Evolutionary conservation across 2,113 vertebrate genomes (phyloP), one percentile per base, ranked within the genome.

Genomic region (Poicephalus meyeri): DNA sequence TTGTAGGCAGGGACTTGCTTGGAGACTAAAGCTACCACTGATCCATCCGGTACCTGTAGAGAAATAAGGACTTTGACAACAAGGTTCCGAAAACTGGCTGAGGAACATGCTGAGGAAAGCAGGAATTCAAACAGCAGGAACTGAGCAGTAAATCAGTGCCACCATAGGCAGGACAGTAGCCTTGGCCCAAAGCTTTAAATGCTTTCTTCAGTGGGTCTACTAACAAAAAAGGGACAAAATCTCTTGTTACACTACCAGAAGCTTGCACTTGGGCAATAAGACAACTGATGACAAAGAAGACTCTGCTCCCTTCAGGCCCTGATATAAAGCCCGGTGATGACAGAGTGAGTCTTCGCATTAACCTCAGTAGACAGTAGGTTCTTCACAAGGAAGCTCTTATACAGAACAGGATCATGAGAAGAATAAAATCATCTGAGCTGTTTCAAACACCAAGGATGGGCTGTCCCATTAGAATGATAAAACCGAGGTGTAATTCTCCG

Each of bases 1-100:
- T 99, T 99, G 96, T 99, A 99, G 68, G 99, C 99, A 53, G 99
- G 99, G 71, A 99, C 99, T 98, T 99, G 99, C 96, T 99, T 99
- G 93, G 99, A 99, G 83, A 99, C 99, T 80, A 99, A 96, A 26
- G 99, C 99, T 89, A 99, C 99, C 91, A 99, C 98, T 5, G 99
- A 98, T 31, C 99, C 99, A 97, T 99, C 99, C 70, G 99, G 98
- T 15, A 99, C 99, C 99, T 99, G 93, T 2, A 93, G 79, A 91
- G 42, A 74, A 58, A 86, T 91, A 60, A 11, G 9, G 44, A 41
- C 7, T 46, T 6, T 3, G 44, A 90, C 50, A 89, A 37, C 10
- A 73, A 91, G 56, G 9, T 31, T 35, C 58, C 66, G 31, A 39
- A 53, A 74, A 73, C 17, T 25, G n/a, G 6, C 31, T 70, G 61